Base-by-base conservation (phyloP, 1,140 invertebrate genomes). In the Drosophila albomicans region DNA sequence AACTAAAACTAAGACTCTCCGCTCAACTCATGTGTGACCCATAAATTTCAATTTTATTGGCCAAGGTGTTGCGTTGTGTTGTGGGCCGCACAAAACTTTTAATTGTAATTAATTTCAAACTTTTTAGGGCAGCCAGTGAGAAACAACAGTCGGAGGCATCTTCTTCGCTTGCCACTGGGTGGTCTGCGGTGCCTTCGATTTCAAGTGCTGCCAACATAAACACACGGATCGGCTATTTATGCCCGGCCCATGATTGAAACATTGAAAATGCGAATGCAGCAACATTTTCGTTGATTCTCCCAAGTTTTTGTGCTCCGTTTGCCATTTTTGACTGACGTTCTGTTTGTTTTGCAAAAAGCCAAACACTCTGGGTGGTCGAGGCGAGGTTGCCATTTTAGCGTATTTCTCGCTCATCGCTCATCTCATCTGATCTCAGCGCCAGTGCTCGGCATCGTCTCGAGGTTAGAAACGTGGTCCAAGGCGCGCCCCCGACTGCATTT, bases 341-440 rank as follows among this genome's bases (percentile, higher is more conserved):
- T 89, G 85, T 89, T 89, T 89, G 85, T 88, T 82, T 90, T 90
- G 85, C 85, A 89, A 89, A 89, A 89, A 89, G 85, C 85, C 78
- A 89, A 89, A 79, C 85, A 11, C 81, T 5, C 30, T 89, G 85
- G 85, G 85, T 89, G 85, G 85, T 77, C 78, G 13, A 25, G 20
- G 28, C 30, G 62, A 48, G 49, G 20, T 43, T 51, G 35, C 57
- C 41, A 41, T 43, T 30, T 30, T 15, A 32, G n/a, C 30, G 15
- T 32, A 20, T 25, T 35, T 45, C 13, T 15, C 8, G 49, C 58
- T 16, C 8, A 3, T 10, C 6, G 35, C 10, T 2, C 35, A 38
- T 38, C 35, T 38, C 35, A 10, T 25, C 35, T 38, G 1, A 10
- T 38, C 16, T 1, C n/a, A 13, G n/a, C 10, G 4, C 45, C 43